Evolutionary conservation across 2,113 vertebrate genomes (phyloP).

Genomic region (Hystrix brachyura): DNA sequence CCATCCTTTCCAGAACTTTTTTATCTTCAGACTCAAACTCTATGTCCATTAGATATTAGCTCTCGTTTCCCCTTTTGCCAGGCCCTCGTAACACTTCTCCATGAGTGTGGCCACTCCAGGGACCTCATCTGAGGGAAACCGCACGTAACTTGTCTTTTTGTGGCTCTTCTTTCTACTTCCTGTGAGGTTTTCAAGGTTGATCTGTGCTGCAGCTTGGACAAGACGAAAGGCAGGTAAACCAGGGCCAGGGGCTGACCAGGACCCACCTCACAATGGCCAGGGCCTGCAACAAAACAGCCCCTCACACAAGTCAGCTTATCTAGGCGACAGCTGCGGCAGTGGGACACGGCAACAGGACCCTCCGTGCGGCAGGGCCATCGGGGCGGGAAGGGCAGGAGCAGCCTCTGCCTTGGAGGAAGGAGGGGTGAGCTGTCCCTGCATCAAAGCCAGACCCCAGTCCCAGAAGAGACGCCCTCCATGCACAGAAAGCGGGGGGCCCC

Average conservation of each 20-base stretch:
- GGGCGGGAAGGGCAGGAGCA: not conserved
- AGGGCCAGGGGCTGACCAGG: not conserved
- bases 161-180: too few relatives aligned
- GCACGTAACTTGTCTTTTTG: not conserved
- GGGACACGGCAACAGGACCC: not conserved
- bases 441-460: not conserved
- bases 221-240: not conserved
- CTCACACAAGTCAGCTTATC: not conserved
- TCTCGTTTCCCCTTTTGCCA: not conserved
- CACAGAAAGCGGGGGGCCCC: not conserved
- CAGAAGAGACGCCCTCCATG: not conserved
- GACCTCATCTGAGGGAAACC: not conserved
- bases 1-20: not conserved
- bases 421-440: not conserved
- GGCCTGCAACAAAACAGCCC: not conserved
- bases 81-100: not conserved
- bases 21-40: not conserved
- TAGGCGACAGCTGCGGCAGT: not conserved
- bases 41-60: not conserved
- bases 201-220: not conserved
- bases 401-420: not conserved
- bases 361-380: not conserved
- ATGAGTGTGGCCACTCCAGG: not conserved
- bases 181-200: not conserved
- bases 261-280: slow-evolving; percentile 64